Evolutionary conservation across 1,140 invertebrate species (phyloP).

Genomic region (Bombus soroeensis): DNA sequence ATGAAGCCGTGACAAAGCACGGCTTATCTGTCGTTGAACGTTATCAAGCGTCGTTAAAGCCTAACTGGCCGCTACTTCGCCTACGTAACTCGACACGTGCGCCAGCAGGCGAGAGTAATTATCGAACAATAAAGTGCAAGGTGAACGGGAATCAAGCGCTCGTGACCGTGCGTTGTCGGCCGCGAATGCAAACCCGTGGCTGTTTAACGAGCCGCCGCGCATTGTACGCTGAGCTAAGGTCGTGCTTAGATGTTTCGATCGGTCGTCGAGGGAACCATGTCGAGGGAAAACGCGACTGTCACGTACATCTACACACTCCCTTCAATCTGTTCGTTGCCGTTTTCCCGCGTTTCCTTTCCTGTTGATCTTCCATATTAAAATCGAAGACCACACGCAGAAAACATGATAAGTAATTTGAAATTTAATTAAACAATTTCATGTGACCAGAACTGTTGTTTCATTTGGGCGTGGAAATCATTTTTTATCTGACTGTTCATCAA

Average conservation of each 20-base stretch:
- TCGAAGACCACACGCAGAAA: no score
- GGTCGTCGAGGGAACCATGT: neutral
- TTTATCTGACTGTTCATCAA: no score
- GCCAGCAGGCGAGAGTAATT: conserved; percentile 27
- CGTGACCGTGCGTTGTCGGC: conserved; percentile 28
- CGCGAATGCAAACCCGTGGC: conserved; percentile 28
- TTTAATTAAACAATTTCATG: no score
- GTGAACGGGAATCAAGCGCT: conserved; percentile 42
- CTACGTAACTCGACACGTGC: conserved; percentile 23
- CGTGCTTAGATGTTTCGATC: conserved; percentile 2
- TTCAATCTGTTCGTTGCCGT: no score
- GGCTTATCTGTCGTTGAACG: conserved; percentile 13
- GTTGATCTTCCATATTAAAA: no score
- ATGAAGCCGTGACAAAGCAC: neutral
- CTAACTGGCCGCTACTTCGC: conserved; percentile 15
- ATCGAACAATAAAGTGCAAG: conserved; percentile 48
- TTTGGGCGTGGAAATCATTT: no score
- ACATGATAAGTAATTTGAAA: no score
- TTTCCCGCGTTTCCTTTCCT: neutral
- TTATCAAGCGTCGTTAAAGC: conserved; percentile 23
- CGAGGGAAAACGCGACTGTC: neutral
- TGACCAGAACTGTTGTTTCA: no score
- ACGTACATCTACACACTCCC: neutral
- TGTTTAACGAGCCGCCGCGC: conserved; percentile 1
- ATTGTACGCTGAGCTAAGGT: neutral